phyloP scores from a whole-genome alignment of 2,113 vertebrate species.

The Colaptes auratus region DNA sequence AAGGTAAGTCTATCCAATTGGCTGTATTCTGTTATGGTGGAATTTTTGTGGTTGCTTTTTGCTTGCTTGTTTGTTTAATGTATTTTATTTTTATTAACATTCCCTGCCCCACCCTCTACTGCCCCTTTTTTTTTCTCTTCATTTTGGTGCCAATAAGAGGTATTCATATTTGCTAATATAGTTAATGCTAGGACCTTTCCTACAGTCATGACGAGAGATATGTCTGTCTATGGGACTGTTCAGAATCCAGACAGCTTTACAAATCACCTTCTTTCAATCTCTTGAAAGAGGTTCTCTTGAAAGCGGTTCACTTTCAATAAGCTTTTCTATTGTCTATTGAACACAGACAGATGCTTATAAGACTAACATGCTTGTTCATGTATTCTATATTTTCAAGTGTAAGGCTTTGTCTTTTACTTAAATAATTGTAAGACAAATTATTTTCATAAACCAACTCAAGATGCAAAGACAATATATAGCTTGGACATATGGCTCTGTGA shows the following conservation, averaged over 20 bases:
- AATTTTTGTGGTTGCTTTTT: rapidly evolving
- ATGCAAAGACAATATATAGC: too few relatives aligned
- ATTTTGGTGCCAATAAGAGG: not conserved
- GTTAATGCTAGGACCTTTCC: not conserved
- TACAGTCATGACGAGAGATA: not conserved
- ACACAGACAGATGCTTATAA: not conserved
- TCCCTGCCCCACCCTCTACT: not conserved
- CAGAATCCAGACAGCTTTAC: not conserved
- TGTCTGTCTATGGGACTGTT: not conserved
- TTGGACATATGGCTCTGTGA: too few relatives aligned
- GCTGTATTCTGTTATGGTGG: too few relatives aligned
- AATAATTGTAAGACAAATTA: not conserved
- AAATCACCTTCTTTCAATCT: not conserved
- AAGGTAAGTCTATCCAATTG: rapidly evolving
- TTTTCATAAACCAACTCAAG: not conserved
- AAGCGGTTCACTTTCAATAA: not conserved
- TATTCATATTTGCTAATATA: not conserved
- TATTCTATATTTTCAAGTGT: not conserved
- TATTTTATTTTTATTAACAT: not conserved
- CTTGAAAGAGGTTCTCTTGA: not conserved
- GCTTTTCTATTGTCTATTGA: not conserved
- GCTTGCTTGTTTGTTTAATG: too few relatives aligned
- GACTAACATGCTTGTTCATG: not conserved
- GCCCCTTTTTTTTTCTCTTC: not conserved
- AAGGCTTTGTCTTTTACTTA: not conserved